Evolutionary conservation across 53 echinoderm and acorn worm genomes (phyloP).

Genomic region (Astropecten irregularis): DNA sequence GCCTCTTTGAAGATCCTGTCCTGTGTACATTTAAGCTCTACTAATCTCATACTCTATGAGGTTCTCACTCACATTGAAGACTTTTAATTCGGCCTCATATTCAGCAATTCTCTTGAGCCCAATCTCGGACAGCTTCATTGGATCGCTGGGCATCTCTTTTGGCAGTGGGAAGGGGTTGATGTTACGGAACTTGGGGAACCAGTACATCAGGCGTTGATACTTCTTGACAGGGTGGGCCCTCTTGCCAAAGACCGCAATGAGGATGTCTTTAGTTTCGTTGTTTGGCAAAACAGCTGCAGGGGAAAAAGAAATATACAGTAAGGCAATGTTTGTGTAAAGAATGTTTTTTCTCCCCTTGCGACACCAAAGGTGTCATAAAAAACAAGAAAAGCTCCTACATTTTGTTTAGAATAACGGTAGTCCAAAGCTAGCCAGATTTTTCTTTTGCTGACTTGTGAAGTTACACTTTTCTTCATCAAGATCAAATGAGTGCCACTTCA

Average conservation of each 20-base stretch:
- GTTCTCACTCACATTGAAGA: constrained; percentile 65
- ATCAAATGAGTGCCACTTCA: too few species aligned
- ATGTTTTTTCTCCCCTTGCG: too few species aligned
- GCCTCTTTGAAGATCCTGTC: too few species aligned
- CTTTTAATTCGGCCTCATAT: constrained; percentile 85
- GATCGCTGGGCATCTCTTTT: constrained; percentile 77
- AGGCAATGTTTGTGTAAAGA: too few species aligned
- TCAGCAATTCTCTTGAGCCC: constrained; percentile 97
- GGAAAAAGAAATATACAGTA: background rate
- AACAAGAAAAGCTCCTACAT: background rate
- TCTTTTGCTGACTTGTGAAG: too few species aligned
- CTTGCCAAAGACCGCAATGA: constrained; percentile 82
- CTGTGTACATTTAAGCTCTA: too few species aligned
- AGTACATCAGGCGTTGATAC: constrained; percentile 97
- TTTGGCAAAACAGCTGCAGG: constrained; percentile 87
- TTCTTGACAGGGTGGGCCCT: constrained; percentile 92
- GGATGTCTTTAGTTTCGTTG: constrained; percentile 82
- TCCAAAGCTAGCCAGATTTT: too few species aligned
- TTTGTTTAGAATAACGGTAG: background rate
- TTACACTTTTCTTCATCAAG: too few species aligned
- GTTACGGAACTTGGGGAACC: constrained; percentile 97
- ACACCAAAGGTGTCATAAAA: background rate
- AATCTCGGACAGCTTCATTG: constrained; percentile 72
- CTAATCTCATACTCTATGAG: too few species aligned
- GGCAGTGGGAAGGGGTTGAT: constrained; percentile 99